phyloP scores from a whole-genome alignment of 2,797 vertebrate genomes.

The Halcyon leucocephala region DNA sequence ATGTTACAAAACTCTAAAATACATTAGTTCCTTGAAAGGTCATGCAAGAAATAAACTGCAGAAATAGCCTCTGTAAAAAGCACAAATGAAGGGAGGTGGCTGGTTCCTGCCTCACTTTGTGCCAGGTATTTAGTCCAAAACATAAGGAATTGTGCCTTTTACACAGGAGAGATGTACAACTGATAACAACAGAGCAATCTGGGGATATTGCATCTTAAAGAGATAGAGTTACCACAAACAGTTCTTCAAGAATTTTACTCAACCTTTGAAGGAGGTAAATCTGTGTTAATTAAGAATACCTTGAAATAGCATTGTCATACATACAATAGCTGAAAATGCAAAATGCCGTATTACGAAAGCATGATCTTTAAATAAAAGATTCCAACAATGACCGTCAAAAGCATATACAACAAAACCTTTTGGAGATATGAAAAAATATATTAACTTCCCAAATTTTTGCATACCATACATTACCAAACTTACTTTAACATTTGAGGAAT shows the following conservation, averaged over 20 bases:
- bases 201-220: neutral
- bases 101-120: neutral
- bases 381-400: neutral
- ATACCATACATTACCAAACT: neutral
- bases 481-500: neutral
- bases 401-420: neutral
- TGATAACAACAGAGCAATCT: neutral
- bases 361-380: neutral
- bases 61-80: neutral
- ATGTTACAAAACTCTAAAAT: neutral
- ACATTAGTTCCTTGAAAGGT: neutral
- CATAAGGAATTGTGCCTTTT: neutral
- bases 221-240: neutral
- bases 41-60: neutral
- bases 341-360: neutral
- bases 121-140: neutral
- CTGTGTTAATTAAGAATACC: neutral
- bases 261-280: neutral
- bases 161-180: neutral
- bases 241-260: neutral
- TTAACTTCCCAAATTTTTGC: neutral
- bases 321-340: neutral
- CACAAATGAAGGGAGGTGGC: neutral
- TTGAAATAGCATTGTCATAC: neutral
- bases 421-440: accelerated